phyloP scores from a whole-genome alignment of 2,113 vertebrate species.

The Globicephala melas region DNA sequence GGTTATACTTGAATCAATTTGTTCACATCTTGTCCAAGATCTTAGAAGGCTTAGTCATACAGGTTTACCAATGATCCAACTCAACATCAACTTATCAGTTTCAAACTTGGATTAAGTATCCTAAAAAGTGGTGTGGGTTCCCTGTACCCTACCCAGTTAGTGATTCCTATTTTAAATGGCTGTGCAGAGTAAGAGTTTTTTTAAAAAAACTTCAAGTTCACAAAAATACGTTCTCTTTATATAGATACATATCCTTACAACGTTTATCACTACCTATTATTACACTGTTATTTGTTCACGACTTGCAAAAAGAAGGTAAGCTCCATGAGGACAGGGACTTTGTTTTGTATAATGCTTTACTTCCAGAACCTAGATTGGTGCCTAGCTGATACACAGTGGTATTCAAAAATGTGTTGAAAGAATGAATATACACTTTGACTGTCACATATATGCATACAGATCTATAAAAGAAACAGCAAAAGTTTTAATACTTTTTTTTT shows the following conservation, averaged over 20 bases:
- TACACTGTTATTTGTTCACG: background rate
- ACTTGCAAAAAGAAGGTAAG: background rate
- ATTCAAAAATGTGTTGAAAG: background rate
- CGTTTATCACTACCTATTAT: background rate
- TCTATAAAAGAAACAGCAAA: background rate
- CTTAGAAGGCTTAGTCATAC: background rate
- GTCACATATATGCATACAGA: fast-evolving
- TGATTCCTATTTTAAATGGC: background rate
- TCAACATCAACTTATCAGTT: background rate
- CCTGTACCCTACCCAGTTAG: background rate
- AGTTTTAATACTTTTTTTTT: background rate
- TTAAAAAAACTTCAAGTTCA: background rate
- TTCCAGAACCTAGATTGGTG: background rate
- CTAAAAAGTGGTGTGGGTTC: background rate
- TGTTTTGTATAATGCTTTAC: background rate
- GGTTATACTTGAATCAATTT: background rate
- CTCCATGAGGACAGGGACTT: background rate
- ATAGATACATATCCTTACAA: background rate
- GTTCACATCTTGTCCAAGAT: background rate
- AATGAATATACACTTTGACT: background rate
- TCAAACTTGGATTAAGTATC: background rate
- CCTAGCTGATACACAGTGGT: background rate
- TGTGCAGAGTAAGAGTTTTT: background rate
- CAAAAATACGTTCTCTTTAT: background rate
- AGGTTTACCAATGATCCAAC: background rate